These are phyloP conservation scores for Myotis yumanensis DNA, from an alignment of 2,113 vertebrate genomes.

Conservation along the genomic window DNA sequence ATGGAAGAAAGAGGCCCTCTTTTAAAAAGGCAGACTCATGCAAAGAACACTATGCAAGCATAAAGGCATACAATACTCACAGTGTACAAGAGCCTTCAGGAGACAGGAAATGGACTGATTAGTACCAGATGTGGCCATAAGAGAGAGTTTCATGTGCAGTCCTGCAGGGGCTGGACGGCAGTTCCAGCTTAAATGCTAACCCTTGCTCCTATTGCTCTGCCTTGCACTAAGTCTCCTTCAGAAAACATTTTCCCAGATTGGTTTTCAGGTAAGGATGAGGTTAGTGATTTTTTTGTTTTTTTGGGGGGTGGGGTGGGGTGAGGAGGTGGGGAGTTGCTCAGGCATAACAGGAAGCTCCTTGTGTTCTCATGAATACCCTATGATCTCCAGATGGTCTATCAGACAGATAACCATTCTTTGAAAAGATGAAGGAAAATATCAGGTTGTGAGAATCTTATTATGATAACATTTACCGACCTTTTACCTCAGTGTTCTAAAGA, in stretches of 20 bases:
- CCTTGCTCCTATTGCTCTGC: neutral
- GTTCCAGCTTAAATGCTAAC: neutral
- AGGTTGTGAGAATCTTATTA: neutral
- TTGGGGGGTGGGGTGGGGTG: neutral
- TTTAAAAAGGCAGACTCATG: neutral
- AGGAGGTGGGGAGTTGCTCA: neutral
- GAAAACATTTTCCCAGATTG: neutral
- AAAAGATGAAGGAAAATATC: neutral
- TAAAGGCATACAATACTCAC: neutral
- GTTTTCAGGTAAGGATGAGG: neutral
- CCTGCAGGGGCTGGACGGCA: neutral
- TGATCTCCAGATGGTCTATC: neutral
- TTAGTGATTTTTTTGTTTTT: neutral
- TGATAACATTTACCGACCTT: neutral
- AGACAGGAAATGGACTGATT: slow-evolving; percentile 60
- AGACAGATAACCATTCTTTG: neutral
- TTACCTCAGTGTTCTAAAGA: neutral
- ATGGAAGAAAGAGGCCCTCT: slow-evolving; percentile 22
- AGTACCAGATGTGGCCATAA: slow-evolving; percentile 50
- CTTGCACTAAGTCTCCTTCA: neutral
- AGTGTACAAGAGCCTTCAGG: neutral
- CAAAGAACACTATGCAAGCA: neutral
- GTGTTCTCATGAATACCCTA: neutral
- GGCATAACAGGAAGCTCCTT: neutral
- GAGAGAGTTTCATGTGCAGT: neutral